Evolutionary conservation across 2,113 vertebrate species (phyloP).

Genomic region (Myiagra hebetior): DNA sequence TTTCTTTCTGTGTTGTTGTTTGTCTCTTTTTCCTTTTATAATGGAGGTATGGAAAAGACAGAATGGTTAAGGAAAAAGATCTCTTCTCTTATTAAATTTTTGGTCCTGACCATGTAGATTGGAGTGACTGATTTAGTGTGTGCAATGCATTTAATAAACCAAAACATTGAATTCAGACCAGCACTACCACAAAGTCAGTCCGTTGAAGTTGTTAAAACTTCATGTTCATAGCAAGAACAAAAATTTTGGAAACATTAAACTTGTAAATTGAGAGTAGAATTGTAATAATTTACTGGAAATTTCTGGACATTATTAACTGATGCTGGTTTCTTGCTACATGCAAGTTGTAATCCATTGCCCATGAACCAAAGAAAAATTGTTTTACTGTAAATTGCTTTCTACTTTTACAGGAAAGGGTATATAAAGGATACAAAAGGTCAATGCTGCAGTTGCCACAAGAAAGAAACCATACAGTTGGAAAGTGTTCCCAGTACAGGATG

Average conservation of each 20-base stretch:
- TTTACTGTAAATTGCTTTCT: neutral
- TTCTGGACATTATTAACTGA: neutral
- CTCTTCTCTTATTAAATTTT: neutral
- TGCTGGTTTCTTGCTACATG: neutral
- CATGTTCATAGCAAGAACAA: neutral
- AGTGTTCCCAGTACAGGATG: neutral
- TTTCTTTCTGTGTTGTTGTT: too few species aligned
- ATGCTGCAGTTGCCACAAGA: neutral
- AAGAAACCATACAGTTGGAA: neutral
- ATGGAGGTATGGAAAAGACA: neutral
- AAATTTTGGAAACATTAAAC: neutral
- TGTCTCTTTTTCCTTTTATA: neutral
- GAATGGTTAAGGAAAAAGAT: accelerated
- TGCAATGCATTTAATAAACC: neutral
- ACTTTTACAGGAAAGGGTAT: neutral
- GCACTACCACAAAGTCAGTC: accelerated
- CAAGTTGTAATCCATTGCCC: neutral
- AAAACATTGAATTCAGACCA: neutral
- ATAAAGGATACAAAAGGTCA: neutral
- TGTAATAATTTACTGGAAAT: neutral
- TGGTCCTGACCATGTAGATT: neutral
- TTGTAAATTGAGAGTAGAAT: neutral
- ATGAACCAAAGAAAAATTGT: neutral
- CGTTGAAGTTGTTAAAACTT: neutral
- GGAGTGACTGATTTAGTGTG: neutral